phyloP scores from a whole-genome alignment of 2,113 vertebrate genomes.

The Hystrix cristata region DNA sequence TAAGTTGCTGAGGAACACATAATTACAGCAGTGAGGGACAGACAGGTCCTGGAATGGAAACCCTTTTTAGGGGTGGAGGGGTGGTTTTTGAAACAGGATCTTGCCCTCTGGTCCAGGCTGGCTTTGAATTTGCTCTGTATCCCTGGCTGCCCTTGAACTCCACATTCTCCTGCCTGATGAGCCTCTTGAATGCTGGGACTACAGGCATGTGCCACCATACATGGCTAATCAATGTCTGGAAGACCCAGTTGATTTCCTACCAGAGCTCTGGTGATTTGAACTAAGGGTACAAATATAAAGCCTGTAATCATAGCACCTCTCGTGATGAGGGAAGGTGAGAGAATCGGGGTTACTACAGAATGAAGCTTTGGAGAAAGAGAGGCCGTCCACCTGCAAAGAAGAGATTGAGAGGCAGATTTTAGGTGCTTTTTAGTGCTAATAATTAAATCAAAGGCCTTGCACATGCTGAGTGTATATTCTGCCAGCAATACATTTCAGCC shows the following conservation, averaged over 20 bases:
- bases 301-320: slow-evolving; percentile 8
- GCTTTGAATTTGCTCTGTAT: neutral
- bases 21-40: neutral
- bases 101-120: neutral
- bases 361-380: neutral
- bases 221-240: neutral
- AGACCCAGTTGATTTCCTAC: neutral
- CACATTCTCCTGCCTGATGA: neutral
- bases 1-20: neutral
- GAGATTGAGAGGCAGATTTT: neutral
- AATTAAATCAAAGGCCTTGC: neutral
- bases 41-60: neutral
- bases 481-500: neutral
- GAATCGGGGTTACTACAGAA: neutral
- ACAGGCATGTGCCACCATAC: neutral
- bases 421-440: neutral
- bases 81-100: neutral
- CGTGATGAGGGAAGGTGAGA: neutral
- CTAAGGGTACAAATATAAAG: neutral
- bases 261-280: neutral
- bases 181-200: neutral
- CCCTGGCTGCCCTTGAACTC: neutral
- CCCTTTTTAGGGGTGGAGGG: neutral
- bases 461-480: neutral
- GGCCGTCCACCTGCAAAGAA: neutral